These are phyloP conservation scores for Bombus waltoni DNA, from an alignment of 1,140 invertebrate species.

Conservation along the genomic window DNA sequence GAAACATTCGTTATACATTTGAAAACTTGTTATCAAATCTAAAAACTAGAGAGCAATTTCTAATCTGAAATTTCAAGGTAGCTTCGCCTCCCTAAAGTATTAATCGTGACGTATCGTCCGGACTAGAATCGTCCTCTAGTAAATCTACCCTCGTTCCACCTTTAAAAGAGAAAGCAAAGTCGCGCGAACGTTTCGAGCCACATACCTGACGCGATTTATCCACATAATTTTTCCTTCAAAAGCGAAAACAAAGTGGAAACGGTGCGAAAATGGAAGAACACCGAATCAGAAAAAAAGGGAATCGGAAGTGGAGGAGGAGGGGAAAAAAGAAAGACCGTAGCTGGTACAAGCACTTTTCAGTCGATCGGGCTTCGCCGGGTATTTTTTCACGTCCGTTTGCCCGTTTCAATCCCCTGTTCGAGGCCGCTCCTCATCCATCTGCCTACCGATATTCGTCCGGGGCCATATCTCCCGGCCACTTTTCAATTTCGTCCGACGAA, in stretches of 20 bases:
- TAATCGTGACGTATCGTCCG: not conserved
- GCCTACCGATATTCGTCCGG: slow-evolving; percentile 63
- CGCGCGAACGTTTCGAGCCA: too few species aligned
- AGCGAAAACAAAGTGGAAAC: not conserved
- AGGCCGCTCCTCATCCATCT: slow-evolving; percentile 62
- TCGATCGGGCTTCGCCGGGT: slow-evolving; percentile 45
- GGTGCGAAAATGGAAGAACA: not conserved
- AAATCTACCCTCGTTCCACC: not conserved
- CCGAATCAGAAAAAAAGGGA: not conserved
- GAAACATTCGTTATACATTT: not conserved
- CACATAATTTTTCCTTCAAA: not conserved
- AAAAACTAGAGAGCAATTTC: not conserved
- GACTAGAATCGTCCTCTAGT: not conserved
- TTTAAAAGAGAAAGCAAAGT: not conserved
- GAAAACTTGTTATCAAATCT: not conserved
- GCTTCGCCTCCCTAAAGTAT: not conserved
- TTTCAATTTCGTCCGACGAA: slow-evolving; percentile 74
- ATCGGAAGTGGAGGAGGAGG: not conserved
- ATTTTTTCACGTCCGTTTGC: slow-evolving; percentile 68
- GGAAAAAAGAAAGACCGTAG: not conserved
- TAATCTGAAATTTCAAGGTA: not conserved
- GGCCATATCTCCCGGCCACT: slow-evolving; percentile 67
- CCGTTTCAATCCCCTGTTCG: slow-evolving; percentile 60
- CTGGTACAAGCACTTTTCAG: slow-evolving; percentile 62
- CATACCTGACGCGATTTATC: not conserved